A percentile compares a stretch with the other conserved stretches of the same genome.
Evolutionary conservation across 2,797 vertebrate species (phyloP).

Genomic region (Oryzias dopingdopingensis): DNA sequence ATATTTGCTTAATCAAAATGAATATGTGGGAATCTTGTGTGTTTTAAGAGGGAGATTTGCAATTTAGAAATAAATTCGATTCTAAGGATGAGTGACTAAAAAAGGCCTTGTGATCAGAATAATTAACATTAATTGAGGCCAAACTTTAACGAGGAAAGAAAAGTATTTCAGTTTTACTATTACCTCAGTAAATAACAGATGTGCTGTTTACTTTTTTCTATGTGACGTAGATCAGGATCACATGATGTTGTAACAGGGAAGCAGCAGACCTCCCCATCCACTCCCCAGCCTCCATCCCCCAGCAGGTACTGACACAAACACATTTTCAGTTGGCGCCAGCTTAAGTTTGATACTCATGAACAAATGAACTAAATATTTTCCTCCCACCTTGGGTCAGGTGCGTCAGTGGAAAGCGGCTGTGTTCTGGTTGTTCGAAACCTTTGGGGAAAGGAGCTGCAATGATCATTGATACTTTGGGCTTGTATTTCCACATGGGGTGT

Average conservation of each 20-base stretch:
- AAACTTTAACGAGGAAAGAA: no score
- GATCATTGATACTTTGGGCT: slow-evolving; percentile 93
- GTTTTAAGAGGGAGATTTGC: no score
- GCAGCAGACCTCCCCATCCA: slow-evolving; percentile 70
- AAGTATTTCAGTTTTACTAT: no score
- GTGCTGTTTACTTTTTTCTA: background rate
- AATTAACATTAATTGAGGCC: no score
- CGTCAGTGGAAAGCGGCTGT: slow-evolving; percentile 92
- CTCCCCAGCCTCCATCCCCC: slow-evolving; percentile 83
- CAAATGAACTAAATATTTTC: background rate
- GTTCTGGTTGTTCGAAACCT: slow-evolving; percentile 88
- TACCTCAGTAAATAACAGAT: no score
- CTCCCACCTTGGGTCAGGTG: slow-evolving; percentile 76
- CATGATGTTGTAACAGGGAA: slow-evolving; percentile 79
- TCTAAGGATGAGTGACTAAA: no score
- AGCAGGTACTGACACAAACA: slow-evolving; percentile 81
- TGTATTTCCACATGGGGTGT: slow-evolving; percentile 96
- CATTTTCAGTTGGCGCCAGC: background rate
- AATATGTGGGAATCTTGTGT: no score
- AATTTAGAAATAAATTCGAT: no score
- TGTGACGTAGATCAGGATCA: slow-evolving; percentile 81
- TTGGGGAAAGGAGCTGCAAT: slow-evolving; percentile 96
- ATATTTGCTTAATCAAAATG: no score
- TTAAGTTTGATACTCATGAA: background rate
- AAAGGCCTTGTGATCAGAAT: no score